A percentile compares a stretch with the other conserved stretches of the same genome.
These are phyloP conservation scores for Drosophila takahashii DNA, from an alignment of 1,140 invertebrate species.

Conservation along the genomic window DNA sequence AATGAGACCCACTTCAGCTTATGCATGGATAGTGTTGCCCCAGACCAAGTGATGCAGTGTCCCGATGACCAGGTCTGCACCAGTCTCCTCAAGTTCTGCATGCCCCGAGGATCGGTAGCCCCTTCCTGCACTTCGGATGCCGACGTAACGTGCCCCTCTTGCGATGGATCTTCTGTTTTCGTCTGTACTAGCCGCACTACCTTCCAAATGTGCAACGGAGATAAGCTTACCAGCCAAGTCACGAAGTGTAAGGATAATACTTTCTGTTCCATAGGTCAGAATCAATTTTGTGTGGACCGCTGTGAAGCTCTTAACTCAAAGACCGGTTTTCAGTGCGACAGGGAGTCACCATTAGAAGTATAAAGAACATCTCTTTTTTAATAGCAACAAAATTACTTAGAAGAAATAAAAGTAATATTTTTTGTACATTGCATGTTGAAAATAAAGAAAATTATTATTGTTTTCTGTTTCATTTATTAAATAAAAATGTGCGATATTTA, in stretches of 20 bases:
- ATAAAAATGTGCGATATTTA: background rate
- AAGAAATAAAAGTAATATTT: no score
- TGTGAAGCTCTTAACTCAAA: slow-evolving; percentile 16
- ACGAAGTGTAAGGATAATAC: slow-evolving; percentile 50
- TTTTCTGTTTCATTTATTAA: background rate
- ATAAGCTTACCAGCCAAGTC: background rate
- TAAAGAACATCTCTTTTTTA: no score
- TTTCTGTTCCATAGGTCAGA: slow-evolving; percentile 46
- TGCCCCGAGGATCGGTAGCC: background rate
- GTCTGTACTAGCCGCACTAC: slow-evolving; percentile 70
- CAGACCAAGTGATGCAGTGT: slow-evolving; percentile 17
- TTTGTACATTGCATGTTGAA: no score
- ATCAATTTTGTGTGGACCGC: slow-evolving; percentile 58
- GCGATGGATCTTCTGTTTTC: slow-evolving; percentile 39
- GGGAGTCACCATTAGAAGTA: background rate
- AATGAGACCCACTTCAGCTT: slow-evolving; percentile 56
- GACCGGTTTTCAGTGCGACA: slow-evolving; percentile 40
- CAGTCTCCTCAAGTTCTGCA: background rate
- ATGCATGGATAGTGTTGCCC: slow-evolving; percentile 7
- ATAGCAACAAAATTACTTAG: background rate
- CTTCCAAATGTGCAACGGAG: slow-evolving; percentile 55
- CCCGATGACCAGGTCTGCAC: slow-evolving; percentile 55
- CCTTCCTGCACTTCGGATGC: background rate
- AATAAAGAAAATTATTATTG: background rate
- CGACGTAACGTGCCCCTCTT: slow-evolving; percentile 33